Evolutionary conservation across 2,797 vertebrate species (phyloP).

Genomic region (Halcyon chelicuti): DNA sequence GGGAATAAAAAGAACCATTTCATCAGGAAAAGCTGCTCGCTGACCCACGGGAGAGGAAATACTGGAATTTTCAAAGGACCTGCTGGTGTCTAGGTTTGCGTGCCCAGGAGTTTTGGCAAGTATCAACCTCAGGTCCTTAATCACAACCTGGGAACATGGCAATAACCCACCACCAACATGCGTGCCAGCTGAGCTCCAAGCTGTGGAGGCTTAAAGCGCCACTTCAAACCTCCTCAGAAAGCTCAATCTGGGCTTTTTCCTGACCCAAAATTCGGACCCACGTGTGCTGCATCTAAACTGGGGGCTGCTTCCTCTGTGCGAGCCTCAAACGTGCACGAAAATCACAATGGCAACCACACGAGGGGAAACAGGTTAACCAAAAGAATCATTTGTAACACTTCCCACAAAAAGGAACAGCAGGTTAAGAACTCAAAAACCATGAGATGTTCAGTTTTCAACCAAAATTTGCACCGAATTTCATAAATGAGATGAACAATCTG

Average conservation of each 20-base stretch:
- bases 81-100: background rate
- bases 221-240: background rate
- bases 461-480: conserved; percentile 21
- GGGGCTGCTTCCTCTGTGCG: background rate
- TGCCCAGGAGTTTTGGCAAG: background rate
- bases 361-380: background rate
- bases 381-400: background rate
- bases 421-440: background rate
- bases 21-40: background rate
- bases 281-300: rapidly evolving
- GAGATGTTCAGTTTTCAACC: conserved; percentile 37
- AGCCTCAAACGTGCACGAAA: background rate
- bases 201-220: background rate
- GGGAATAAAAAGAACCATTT: background rate
- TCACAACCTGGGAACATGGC: background rate
- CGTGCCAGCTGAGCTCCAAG: background rate
- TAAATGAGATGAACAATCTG: background rate
- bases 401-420: background rate
- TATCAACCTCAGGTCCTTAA: background rate
- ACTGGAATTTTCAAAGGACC: background rate
- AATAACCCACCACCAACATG: background rate
- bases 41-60: conserved; percentile 1
- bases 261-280: background rate
- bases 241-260: background rate
- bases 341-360: background rate